Evolutionary conservation across 2,113 vertebrate species (phyloP), one percentile per base, ranked within the genome.

Genomic region (Urocitellus parryii): DNA sequence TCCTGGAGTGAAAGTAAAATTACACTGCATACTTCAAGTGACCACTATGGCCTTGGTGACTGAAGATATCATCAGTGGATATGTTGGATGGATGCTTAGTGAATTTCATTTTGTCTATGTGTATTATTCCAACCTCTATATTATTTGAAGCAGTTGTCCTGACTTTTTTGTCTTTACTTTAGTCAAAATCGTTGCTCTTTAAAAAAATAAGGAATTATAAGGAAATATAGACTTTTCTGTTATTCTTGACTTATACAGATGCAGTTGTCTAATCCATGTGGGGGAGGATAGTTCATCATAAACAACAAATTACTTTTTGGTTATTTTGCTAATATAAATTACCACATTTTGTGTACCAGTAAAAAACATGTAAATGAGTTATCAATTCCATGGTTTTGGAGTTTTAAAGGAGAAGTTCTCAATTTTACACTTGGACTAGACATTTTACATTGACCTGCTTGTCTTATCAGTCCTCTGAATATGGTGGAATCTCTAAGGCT

Each of bases 1-100:
- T 13, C 2, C 22, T 56, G 2, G 2, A 9, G 16, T 42, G 8
- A 80, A 73, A 48, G 13, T 14, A 0, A 67, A 78, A 51, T 32
- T n/a, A 7, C 34, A 8, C 8, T 4, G 1, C 11, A 12, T 34
- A 0, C 0, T 68, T 85, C 32, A 25, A 53, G 42, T 34, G 8
- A 84, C 13, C 22, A 13, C n/a, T 8, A 2, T 63, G 29, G 10
- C 17, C 22, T 91, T 89, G 34, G 51, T 24, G 74, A 72, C 4
- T 18, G 63, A 53, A 1, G 6, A 65, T 48, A 1, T 70, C 12
- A 91, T 8, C 25, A 78, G 22, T 14, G 25, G 51, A 4, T 18
- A 8, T 63, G 83, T 0, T 79, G 27, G 53, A 6, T 42, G n/a
- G 37, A 51, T 68, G 13, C 24, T 53, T 61, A 84, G 77, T 67